Evolutionary conservation across 2,888 invertebrate species (phyloP), one percentile per base, ranked within the genome.

Genomic region (Brenthis daphne): DNA sequence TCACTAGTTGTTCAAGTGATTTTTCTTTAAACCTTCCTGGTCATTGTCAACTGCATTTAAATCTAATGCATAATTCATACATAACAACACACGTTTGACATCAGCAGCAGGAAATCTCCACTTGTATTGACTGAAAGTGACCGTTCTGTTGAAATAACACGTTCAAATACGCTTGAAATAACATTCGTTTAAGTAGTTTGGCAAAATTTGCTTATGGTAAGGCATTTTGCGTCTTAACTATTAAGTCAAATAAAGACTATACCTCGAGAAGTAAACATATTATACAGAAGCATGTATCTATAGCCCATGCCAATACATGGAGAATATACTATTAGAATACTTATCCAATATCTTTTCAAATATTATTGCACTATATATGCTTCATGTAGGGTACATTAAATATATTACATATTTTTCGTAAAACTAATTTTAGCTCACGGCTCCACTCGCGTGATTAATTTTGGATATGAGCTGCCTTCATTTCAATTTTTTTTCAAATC

Each of bases 101-200:
- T 79, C 77, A 77, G 77, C 78, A 80, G 76, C 83, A 87, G 87
- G 86, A 88, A 86, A 82, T 83, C 74, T 69, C 71, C 76, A 78
- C 78, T 77, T 75, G 73, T 77, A 74, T 76, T 79, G 78, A 76
- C 77, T 76, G 77, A 79, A 78, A 77, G 78, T 77, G 76, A 74
- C 70, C 74, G 73, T 67, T 70, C 68, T 77, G 74, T 78, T 77
- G 72, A 72, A 75, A 73, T 74, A 71, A 74, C 71, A 69, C 73
- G 71, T 74, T 73, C 72, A 68, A 74, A 76, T 70, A 70, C 61
- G 53, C 67, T 72, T 69, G 67, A 68, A 72, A 73, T 68, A 75
- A 74, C 66, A 71, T 76, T 75, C 68, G 72, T 69, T 63, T 65
- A 74, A 63, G 69, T 71, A 71, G 65, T 65, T 74, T 61, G 67